Base-by-base conservation (phyloP, 2,113 vertebrate genomes). In the Gobiocypris rarus region DNA sequence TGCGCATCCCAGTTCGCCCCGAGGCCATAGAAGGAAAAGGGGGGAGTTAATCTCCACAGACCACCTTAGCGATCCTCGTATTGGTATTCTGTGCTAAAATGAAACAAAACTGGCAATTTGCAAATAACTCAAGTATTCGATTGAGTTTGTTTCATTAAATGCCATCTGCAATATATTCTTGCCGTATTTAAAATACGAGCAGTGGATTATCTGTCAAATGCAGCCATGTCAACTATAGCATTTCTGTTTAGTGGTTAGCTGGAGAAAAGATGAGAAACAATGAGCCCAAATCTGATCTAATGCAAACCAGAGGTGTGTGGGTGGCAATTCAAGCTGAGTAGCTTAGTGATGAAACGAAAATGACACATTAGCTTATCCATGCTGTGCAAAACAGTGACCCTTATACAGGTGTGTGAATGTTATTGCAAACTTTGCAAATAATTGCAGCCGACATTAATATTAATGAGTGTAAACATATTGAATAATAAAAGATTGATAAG, bases 61-160 rank as follows among this genome's bases (percentile, higher is more conserved):
- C 90, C 91, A 92, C 92, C 90, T 92, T 92, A 89, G 90, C 84
- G 87, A 90, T 90, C 75, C 89, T 48, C 89, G 80, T 90, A 86
- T 52, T 85, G 85, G 83, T 79, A 88, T 91, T 92, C 89, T 89
- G 84, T 61, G 71, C 73, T 54, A 14, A 81, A 65, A 22, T 86
- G 90, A 88, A 78, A 87, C 88, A 86, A 85, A 87, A 89, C 88
- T 88, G 77, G 85, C 82, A 87, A 54, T 65, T 78, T 90, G 89
- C 88, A 90, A 91, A 90, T 90, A 91, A 89, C 84, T 86, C 83
- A 83, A 87, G 75, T 86, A 86, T 88, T 86, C 83, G 86, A 88
- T 89, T 77, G 76, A 89, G 81, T 86, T 75, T 24, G 43, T 91
- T 91, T 88, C 71, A 78, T 85, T 82, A 85, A 87, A 80, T 41